Evolutionary conservation across 2,113 vertebrate species (phyloP).

Genomic region (Axis porcinus): DNA sequence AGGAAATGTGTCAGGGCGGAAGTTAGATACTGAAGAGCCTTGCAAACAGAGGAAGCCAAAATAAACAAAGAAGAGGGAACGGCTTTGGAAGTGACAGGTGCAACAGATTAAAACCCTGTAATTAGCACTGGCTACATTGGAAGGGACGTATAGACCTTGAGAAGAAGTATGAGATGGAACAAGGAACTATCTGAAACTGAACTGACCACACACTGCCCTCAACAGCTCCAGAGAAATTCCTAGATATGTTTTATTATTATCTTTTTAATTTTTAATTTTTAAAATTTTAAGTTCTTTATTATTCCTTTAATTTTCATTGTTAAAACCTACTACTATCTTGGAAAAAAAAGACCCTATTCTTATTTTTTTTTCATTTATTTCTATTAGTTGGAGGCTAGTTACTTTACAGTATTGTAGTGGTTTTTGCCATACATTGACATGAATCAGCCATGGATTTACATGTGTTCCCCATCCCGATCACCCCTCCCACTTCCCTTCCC

Average conservation of each 20-base stretch:
- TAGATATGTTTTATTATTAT: background rate
- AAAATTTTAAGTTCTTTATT: background rate
- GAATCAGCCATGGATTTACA: no score
- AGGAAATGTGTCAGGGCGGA: background rate
- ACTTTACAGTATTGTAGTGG: no score
- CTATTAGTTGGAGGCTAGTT: no score
- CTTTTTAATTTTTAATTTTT: background rate
- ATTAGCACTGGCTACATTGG: background rate
- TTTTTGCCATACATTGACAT: no score
- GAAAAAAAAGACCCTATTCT: background rate
- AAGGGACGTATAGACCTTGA: background rate
- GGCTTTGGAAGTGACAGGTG: background rate
- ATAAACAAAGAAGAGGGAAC: background rate
- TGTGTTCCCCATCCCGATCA: no score
- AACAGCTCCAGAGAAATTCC: background rate
- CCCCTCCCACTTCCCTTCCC: no score
- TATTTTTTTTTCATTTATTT: background rate
- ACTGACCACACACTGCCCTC: background rate
- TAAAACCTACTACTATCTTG: background rate
- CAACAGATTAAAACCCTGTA: background rate
- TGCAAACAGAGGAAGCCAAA: background rate
- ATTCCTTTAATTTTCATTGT: background rate
- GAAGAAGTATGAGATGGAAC: background rate
- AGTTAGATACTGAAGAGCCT: background rate
- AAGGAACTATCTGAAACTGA: background rate